Evolutionary conservation across 2,888 invertebrate genomes (phyloP), one percentile per base, ranked within the genome.

Genomic region (Eupithecia dodoneata): DNA sequence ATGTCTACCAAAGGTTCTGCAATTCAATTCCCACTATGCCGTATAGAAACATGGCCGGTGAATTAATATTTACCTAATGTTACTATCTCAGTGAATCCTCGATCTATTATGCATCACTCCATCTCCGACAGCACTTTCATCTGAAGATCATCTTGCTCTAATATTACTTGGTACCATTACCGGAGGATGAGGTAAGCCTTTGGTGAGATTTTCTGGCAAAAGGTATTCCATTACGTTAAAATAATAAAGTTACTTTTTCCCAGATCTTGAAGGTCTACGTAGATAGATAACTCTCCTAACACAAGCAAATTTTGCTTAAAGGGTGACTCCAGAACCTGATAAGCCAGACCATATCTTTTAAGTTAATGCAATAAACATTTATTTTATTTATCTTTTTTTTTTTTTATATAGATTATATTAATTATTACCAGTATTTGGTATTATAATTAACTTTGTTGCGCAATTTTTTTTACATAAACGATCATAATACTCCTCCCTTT

Each of bases 31-130:
- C 71, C 63, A 73, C 75, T 66, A 73, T 71, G 55, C 42, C 42
- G 10, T 63, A 30, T 7, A 42, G 71, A 59, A 59, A 66, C 52
- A 55, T 73, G 71, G 66, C 71, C 73, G 66, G 10, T 71, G 41
- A 66, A 73, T 73, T 71, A 70, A 76, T 76, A 70, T 73, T 13
- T 49, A 63, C 77, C 49, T 47, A 63, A 72, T 65, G 72, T 71
- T 76, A 76, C 75, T 71, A 44, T 72, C 71, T 42, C 15, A 78
- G 78, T 77, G 79, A 81, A 78, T 73, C 73, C 74, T 47, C 63
- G 65, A 80, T 82, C 73, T 79, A 82, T 82, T 82, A 82, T 82
- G 82, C 79, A 81, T 74, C 75, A 74, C 44, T 80, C 75, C 72
- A 81, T 81, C 81, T 79, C 73, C 80, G 74, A 81, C 79, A 71